A percentile compares a stretch with the other conserved stretches of the same genome.
Evolutionary conservation across 2,797 vertebrate genomes (phyloP).

Genomic region (Hylomyscus alleni): DNA sequence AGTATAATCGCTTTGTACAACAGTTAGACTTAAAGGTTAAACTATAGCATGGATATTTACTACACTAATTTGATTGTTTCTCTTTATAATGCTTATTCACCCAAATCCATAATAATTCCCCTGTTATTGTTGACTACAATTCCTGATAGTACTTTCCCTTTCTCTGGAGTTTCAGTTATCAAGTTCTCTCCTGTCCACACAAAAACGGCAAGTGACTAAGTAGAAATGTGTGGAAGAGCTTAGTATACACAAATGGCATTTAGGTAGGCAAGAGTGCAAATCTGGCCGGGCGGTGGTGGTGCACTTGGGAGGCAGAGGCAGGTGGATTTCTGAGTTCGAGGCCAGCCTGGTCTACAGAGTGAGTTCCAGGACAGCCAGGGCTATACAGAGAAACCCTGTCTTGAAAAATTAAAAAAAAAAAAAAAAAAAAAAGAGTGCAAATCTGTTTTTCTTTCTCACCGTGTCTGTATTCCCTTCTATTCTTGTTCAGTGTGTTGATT

Average conservation of each 20-base stretch:
- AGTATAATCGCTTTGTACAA: neutral
- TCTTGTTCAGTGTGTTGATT: conserved; percentile 55
- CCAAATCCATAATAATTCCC: conserved; percentile 23
- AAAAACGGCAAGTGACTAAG: conserved; percentile 15
- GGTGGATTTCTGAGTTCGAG: too few species aligned
- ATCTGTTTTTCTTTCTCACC: conserved; percentile 23
- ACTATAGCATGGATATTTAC: conserved; percentile 37
- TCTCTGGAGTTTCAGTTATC: conserved; percentile 50
- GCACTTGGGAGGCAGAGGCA: too few species aligned
- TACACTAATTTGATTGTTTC: neutral
- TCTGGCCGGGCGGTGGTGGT: neutral
- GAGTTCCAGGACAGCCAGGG: too few species aligned
- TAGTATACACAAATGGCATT: neutral
- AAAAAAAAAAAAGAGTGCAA: neutral
- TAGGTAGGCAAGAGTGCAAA: conserved; percentile 6
- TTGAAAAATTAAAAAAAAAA: too few species aligned
- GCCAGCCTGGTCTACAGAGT: too few species aligned
- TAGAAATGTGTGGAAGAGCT: conserved; percentile 9
- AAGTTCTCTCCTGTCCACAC: conserved; percentile 24
- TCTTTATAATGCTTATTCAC: conserved; percentile 53
- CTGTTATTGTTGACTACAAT: conserved; percentile 52
- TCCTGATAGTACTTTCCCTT: conserved; percentile 39
- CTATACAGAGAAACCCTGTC: too few species aligned
- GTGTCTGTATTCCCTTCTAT: conserved; percentile 10
- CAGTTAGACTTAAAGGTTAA: conserved; percentile 52